Percentiles rank a stretch among this genome's conserved stretches.
These are phyloP conservation scores for Alloscopus bannaensis DNA, from an alignment of 2,888 invertebrate genomes.

Conservation along the genomic window DNA sequence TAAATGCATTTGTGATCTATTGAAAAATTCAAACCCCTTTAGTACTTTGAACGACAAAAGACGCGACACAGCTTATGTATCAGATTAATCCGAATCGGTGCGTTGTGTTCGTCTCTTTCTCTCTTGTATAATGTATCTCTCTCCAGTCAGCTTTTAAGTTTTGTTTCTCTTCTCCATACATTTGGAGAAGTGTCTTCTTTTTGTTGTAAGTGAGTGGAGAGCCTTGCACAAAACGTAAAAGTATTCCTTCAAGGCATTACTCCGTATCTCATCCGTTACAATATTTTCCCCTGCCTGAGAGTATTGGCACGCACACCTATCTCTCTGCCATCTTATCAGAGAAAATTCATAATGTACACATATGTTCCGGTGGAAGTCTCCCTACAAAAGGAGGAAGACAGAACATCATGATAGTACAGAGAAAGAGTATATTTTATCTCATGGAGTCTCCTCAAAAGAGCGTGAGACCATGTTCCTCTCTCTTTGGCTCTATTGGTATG, in stretches of 20 bases:
- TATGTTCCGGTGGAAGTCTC: too few species aligned
- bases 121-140: conserved; percentile 1
- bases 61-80: conserved; percentile 57
- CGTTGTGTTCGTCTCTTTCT: conserved; percentile 16
- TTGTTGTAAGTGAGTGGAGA: neutral
- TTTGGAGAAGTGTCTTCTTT: neutral
- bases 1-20: conserved; percentile 62
- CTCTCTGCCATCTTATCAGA: conserved; percentile 32
- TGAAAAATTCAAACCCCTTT: conserved; percentile 59
- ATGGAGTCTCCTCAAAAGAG: conserved; percentile 43
- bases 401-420: conserved; percentile 10
- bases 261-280: conserved; percentile 48
- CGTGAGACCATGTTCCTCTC: conserved; percentile 50
- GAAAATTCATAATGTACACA: conserved; percentile 57
- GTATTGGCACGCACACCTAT: conserved; percentile 51
- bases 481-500: conserved; percentile 53
- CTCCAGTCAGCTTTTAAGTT: conserved; percentile 10
- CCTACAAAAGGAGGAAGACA: neutral
- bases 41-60: conserved; percentile 45
- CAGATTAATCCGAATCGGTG: conserved; percentile 64
- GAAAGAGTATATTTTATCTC: conserved; percentile 3
- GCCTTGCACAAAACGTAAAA: conserved; percentile 12
- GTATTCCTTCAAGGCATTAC: conserved; percentile 60
- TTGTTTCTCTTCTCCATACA: conserved; percentile 14
- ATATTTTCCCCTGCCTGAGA: too few species aligned